These are phyloP conservation scores for Sesia bembeciformis DNA, from an alignment of 2,888 invertebrate species.

Conservation along the genomic window DNA sequence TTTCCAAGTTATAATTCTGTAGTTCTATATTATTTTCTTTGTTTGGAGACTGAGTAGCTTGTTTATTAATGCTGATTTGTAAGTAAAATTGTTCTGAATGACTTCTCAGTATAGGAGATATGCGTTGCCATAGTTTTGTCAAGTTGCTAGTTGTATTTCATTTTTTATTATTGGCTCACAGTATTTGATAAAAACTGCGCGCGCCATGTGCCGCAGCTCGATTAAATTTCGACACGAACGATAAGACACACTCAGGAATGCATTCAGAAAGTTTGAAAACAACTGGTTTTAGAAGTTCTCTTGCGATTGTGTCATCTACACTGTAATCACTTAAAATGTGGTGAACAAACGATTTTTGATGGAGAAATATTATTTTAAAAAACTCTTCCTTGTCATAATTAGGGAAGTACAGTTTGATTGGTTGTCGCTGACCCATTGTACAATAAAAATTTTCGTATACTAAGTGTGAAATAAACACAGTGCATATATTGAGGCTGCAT, in stretches of 20 bases:
- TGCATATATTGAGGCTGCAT: slow-evolving; percentile 80
- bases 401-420: slow-evolving; percentile 83
- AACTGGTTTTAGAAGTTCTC: slow-evolving; percentile 36
- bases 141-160: slow-evolving; percentile 77
- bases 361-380: slow-evolving; percentile 57
- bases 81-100: slow-evolving; percentile 87
- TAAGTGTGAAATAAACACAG: slow-evolving; percentile 84
- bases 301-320: slow-evolving; percentile 15
- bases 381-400: slow-evolving; percentile 86
- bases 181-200: slow-evolving; percentile 83
- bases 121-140: slow-evolving; percentile 84
- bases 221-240: slow-evolving; percentile 88
- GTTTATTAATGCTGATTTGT: slow-evolving; percentile 64
- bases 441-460: slow-evolving; percentile 86
- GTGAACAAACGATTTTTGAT: slow-evolving; percentile 42
- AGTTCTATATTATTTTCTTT: slow-evolving; percentile 37
- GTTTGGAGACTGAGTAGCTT: slow-evolving; percentile 30
- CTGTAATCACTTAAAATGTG: slow-evolving; percentile 36
- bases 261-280: slow-evolving; percentile 85
- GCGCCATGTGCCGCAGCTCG: slow-evolving; percentile 88
- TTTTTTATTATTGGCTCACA: slow-evolving; percentile 83
- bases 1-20: slow-evolving; percentile 38
- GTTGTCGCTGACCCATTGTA: slow-evolving; percentile 80
- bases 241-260: slow-evolving; percentile 89
- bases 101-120: slow-evolving; percentile 82